Evolutionary conservation across 2,113 vertebrate species (phyloP).

Genomic region (Cavia porcellus): DNA sequence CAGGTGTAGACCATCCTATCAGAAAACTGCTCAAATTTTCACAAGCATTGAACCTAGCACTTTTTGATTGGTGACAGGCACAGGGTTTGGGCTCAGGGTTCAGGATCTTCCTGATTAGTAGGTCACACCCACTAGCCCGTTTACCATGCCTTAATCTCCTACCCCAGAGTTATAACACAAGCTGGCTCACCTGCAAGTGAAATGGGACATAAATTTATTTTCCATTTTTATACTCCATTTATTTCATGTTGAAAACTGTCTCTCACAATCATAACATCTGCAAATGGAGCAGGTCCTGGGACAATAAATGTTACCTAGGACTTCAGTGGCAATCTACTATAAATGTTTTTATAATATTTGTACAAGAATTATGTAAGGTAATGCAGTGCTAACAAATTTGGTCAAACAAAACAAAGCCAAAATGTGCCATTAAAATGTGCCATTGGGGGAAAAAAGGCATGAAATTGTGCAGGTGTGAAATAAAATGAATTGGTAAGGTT

Average conservation of each 20-base stretch:
- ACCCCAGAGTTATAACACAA: background rate
- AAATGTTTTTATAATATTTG: conserved; percentile 52
- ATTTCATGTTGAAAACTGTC: background rate
- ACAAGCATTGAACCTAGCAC: background rate
- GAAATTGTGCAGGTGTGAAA: background rate
- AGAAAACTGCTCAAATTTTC: background rate
- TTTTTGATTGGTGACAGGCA: background rate
- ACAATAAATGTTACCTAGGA: background rate
- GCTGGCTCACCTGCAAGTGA: background rate
- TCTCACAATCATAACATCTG: background rate
- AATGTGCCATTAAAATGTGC: conserved; percentile 33
- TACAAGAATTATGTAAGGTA: conserved; percentile 3
- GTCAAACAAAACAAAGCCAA: conserved; percentile 46
- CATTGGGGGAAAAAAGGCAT: background rate
- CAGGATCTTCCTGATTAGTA: background rate
- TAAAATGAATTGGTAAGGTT: background rate
- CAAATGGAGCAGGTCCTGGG: background rate
- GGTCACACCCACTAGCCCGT: background rate
- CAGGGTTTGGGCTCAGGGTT: background rate
- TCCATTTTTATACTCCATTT: background rate
- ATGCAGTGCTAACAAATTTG: conserved; percentile 10
- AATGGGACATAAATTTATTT: background rate
- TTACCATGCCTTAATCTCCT: background rate
- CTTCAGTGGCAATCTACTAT: background rate
- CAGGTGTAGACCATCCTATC: background rate